phyloP scores from a whole-genome alignment of 2,113 vertebrate species.

The Ictalurus punctatus region DNA sequence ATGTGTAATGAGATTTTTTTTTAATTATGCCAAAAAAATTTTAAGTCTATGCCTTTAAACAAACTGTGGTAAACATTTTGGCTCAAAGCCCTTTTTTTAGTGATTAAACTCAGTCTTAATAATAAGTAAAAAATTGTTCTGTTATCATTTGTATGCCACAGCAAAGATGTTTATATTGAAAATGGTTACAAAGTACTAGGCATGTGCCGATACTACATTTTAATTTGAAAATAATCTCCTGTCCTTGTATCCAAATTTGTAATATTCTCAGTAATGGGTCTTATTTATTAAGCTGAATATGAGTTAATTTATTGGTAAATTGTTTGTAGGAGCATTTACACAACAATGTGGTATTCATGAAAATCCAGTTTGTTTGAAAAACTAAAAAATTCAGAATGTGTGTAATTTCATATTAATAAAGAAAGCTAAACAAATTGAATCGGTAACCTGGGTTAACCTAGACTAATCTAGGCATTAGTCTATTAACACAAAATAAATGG shows the following conservation, averaged over 20 bases:
- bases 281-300: neutral
- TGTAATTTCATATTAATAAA: neutral
- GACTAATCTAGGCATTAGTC: neutral
- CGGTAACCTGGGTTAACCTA: neutral
- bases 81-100: conserved; percentile 25
- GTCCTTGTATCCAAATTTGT: neutral
- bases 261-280: neutral
- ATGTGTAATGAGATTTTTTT: conserved; percentile 4
- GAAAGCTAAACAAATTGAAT: neutral
- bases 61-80: conserved; percentile 66
- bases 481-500: neutral
- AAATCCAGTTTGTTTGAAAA: neutral
- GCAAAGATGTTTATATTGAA: neutral
- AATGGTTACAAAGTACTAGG: conserved; percentile 29
- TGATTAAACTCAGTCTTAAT: neutral
- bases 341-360: neutral
- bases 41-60: conserved; percentile 19
- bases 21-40: neutral
- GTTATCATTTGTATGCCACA: conserved; percentile 6
- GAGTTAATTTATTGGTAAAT: neutral
- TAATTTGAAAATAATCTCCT: conserved; percentile 35
- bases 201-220: conserved; percentile 45
- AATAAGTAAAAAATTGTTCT: neutral
- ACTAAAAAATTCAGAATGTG: neutral
- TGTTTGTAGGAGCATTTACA: neutral